phyloP scores from a whole-genome alignment of 2,797 vertebrate genomes.

The Passerculus sandwichensis region DNA sequence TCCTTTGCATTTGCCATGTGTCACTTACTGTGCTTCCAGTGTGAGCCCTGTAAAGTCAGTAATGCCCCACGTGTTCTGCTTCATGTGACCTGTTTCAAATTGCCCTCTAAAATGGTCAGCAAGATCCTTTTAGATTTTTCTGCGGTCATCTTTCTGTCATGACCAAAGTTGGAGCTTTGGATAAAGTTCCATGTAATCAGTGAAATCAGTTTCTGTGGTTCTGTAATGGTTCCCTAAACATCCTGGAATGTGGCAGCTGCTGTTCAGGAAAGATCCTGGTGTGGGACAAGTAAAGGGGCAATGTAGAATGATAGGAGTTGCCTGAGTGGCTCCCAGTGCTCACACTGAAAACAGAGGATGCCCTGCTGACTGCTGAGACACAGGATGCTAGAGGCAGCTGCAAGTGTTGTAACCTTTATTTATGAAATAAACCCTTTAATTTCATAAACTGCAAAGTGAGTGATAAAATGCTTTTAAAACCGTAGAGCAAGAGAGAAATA shows the following conservation, averaged over 20 bases:
- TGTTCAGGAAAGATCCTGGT: background rate
- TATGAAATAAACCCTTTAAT: background rate
- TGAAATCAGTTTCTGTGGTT: background rate
- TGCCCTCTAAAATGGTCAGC: background rate
- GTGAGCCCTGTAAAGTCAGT: background rate
- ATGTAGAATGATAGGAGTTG: background rate
- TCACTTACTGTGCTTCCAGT: background rate
- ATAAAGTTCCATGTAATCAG: background rate
- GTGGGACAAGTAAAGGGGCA: background rate
- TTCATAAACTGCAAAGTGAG: background rate
- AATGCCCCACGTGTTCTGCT: background rate
- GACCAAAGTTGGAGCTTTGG: background rate
- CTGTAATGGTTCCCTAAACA: background rate
- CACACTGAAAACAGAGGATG: background rate
- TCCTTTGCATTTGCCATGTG: constrained; percentile 19
- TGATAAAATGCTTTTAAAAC: background rate
- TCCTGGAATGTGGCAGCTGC: background rate
- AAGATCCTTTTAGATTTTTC: background rate
- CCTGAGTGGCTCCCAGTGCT: background rate
- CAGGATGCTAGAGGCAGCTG: background rate
- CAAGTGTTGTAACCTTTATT: background rate
- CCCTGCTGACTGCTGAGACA: background rate
- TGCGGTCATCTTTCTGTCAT: background rate
- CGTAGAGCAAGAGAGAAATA: background rate
- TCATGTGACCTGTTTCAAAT: background rate